Evolutionary conservation across 2,888 invertebrate species (phyloP).

Genomic region (Thysanoteuthis rhombus): DNA sequence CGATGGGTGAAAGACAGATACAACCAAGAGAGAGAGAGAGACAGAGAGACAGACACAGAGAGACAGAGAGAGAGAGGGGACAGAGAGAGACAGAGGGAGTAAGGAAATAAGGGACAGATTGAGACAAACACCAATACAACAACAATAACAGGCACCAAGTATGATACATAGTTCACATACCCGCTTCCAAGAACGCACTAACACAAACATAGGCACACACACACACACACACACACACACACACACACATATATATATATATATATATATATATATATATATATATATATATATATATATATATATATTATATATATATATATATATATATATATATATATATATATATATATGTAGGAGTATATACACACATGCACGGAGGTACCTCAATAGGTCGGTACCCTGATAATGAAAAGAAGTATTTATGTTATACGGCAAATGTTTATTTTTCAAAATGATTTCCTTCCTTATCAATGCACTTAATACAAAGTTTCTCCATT

Average conservation of each 20-base stretch:
- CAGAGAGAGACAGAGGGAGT: neutral
- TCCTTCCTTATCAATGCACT: too few species aligned
- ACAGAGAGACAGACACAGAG: neutral
- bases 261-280: neutral
- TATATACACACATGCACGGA: too few species aligned
- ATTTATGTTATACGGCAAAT: too few species aligned
- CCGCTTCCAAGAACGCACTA: neutral
- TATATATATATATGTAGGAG: too few species aligned
- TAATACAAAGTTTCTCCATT: too few species aligned
- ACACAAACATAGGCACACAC: neutral
- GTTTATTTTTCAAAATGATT: too few species aligned
- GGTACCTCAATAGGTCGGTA: neutral
- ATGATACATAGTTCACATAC: neutral
- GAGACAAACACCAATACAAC: neutral
- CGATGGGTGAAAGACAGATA: neutral
- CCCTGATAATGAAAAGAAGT: too few species aligned
- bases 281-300: neutral
- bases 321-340: constrained; percentile 17
- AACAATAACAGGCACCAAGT: neutral
- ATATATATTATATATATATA: neutral
- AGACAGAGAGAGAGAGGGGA: neutral
- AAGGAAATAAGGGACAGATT: neutral
- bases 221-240: neutral
- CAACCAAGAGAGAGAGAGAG: neutral
- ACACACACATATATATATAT: neutral